These are phyloP conservation scores for Caranx melampygus DNA, from an alignment of 2,113 vertebrate species.

Conservation along the genomic window DNA sequence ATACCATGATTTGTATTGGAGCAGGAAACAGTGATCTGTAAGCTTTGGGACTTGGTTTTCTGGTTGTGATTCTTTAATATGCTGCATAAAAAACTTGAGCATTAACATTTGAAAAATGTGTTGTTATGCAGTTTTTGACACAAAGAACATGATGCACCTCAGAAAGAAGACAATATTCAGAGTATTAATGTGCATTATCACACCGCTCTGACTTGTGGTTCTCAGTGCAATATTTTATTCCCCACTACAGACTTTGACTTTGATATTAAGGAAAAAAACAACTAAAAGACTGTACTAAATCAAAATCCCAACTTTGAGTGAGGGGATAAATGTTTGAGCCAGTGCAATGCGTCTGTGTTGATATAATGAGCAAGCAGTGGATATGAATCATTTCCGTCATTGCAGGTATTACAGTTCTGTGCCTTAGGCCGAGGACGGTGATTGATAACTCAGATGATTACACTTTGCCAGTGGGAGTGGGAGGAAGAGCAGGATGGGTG, in stretches of 20 bases:
- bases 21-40: conserved; percentile 2
- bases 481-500: conserved; percentile 43
- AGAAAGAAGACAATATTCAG: conserved; percentile 13
- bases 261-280: conserved; percentile 18
- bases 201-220: conserved; percentile 5
- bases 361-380: conserved; percentile 54
- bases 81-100: neutral
- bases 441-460: conserved; percentile 77
- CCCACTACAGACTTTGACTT: conserved; percentile 1
- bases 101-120: conserved; percentile 20
- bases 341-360: conserved; percentile 17
- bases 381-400: conserved; percentile 67
- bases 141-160: neutral
- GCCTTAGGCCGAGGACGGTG: conserved; percentile 49
- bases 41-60: neutral
- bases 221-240: conserved; percentile 16
- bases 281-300: conserved; percentile 28
- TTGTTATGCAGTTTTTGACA: conserved; percentile 5
- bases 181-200: conserved; percentile 30
- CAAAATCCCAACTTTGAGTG: conserved; percentile 29
- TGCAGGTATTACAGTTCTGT: conserved; percentile 63
- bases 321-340: conserved; percentile 31
- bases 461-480: conserved; percentile 60
- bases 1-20: neutral
- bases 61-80: neutral